These are phyloP conservation scores for Ariolimax columbianus DNA, from an alignment of 2,888 invertebrate species.

Conservation along the genomic window DNA sequence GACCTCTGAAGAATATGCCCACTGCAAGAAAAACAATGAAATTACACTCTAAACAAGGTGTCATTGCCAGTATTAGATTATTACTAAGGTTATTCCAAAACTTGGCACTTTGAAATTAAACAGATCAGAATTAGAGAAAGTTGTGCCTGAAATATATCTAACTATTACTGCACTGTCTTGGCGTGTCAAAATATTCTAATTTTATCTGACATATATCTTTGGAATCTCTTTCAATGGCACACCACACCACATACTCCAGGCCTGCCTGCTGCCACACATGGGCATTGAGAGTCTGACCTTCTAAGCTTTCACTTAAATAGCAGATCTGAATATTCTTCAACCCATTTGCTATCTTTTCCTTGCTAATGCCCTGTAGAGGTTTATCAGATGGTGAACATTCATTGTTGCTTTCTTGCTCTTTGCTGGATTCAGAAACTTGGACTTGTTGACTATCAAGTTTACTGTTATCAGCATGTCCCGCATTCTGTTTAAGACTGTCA, in stretches of 20 bases:
- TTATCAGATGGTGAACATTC: not conserved
- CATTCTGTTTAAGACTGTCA: not conserved
- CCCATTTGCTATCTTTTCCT: conserved; percentile 60
- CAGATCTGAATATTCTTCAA: conserved; percentile 64
- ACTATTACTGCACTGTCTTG: not conserved
- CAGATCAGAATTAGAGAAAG: not conserved
- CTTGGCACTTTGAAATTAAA: not conserved
- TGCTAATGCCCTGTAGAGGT: conserved; percentile 32
- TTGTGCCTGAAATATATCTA: not conserved
- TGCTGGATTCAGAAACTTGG: not conserved
- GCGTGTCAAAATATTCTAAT: conserved; percentile 44
- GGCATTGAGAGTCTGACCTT: conserved; percentile 65
- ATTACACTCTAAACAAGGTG: no score
- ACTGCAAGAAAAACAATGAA: no score
- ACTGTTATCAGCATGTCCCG: not conserved
- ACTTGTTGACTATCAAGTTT: not conserved
- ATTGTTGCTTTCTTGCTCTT: not conserved
- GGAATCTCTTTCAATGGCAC: conserved; percentile 43
- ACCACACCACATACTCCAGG: conserved; percentile 46
- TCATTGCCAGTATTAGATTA: no score
- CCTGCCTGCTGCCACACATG: conserved; percentile 62
- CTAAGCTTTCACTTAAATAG: conserved; percentile 69
- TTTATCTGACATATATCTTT: conserved; percentile 52
- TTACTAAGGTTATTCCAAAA: no score
- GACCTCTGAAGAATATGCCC: no score